A percentile compares a stretch with the other conserved stretches of the same genome.
Conservation (phyloP, 2,113 vertebrate genomes). For the Vicugna pacos region DNA sequence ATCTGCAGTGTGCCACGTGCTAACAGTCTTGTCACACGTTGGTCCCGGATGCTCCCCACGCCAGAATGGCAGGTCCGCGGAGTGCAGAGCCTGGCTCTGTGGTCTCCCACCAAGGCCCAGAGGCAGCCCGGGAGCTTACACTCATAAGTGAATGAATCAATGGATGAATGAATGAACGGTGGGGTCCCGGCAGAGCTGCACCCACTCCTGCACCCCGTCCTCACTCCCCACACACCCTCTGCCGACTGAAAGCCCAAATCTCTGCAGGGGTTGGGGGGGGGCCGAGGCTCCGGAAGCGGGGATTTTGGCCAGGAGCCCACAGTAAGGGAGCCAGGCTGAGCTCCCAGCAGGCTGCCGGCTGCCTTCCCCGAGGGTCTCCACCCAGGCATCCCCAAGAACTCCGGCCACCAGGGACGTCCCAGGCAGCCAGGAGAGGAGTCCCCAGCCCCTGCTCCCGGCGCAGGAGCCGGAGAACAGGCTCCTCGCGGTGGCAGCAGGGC, state of each 20-base stretch:
- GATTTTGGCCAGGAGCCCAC: not conserved
- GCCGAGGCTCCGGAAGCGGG: not conserved
- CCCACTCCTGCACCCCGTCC: not conserved
- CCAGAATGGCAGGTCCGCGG: accelerated
- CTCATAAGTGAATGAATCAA: too few species aligned
- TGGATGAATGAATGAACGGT: not conserved
- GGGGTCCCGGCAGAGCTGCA: not conserved
- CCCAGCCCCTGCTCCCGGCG: not conserved
- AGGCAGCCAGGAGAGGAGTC: not conserved
- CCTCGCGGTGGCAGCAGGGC: not conserved
- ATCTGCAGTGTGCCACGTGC: not conserved
- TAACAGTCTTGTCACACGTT: not conserved
- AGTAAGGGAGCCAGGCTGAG: not conserved
- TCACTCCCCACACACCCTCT: not conserved
- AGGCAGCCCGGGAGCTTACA: not conserved
- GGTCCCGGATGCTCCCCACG: not conserved
- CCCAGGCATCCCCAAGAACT: not conserved
- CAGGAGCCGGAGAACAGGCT: conserved; percentile 37
- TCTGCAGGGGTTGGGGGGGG: not conserved
- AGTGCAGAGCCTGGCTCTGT: not conserved
- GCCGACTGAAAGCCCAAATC: not conserved
- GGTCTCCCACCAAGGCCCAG: not conserved
- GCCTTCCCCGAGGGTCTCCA: not conserved
- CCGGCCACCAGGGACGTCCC: not conserved
- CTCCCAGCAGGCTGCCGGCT: not conserved